A percentile compares a stretch with the other conserved stretches of the same genome.
These are phyloP conservation scores for Cheilosia pagana DNA, from an alignment of 2,888 invertebrate genomes.

Conservation along the genomic window DNA sequence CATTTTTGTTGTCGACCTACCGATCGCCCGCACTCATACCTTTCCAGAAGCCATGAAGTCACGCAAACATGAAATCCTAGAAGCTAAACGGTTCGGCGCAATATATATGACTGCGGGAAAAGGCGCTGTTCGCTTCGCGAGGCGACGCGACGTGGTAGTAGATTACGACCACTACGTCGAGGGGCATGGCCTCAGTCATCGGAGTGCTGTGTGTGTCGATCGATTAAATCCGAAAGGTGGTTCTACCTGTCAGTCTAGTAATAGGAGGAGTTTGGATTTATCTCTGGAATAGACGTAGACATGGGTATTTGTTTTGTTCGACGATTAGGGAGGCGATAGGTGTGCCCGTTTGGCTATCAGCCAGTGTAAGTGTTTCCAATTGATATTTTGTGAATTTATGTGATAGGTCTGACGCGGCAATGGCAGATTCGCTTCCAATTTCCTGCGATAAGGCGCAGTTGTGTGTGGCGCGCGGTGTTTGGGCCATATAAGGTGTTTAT, in stretches of 20 bases:
- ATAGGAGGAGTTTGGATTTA: slow-evolving; percentile 74
- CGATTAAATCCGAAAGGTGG: slow-evolving; percentile 75
- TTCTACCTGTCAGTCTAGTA: slow-evolving; percentile 74
- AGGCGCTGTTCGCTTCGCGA: slow-evolving; percentile 20
- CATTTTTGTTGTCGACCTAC: slow-evolving; percentile 63
- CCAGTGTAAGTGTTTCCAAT: slow-evolving; percentile 73
- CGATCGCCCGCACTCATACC: slow-evolving; percentile 62
- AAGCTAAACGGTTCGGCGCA: slow-evolving; percentile 66
- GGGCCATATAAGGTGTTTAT: slow-evolving; percentile 49
- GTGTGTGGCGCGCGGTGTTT: slow-evolving; percentile 26
- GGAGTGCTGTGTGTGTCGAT: slow-evolving; percentile 56
- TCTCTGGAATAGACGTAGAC: slow-evolving; percentile 70
- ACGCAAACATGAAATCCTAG: slow-evolving; percentile 74
- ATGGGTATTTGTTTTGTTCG: slow-evolving; percentile 74
- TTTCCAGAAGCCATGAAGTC: slow-evolving; percentile 74
- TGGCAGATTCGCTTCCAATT: slow-evolving; percentile 44
- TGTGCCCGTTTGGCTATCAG: slow-evolving; percentile 73
- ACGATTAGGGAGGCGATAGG: slow-evolving; percentile 75
- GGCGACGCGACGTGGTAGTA: slow-evolving; percentile 16
- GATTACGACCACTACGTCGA: slow-evolving; percentile 47
- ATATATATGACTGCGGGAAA: slow-evolving; percentile 58
- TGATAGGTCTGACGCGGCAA: slow-evolving; percentile 52
- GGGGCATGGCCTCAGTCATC: slow-evolving; percentile 61
- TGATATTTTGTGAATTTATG: slow-evolving; percentile 74
- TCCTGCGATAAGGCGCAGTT: slow-evolving; percentile 33